Conservation (phyloP, 2,888 invertebrate species). For the Papilio elwesi region DNA sequence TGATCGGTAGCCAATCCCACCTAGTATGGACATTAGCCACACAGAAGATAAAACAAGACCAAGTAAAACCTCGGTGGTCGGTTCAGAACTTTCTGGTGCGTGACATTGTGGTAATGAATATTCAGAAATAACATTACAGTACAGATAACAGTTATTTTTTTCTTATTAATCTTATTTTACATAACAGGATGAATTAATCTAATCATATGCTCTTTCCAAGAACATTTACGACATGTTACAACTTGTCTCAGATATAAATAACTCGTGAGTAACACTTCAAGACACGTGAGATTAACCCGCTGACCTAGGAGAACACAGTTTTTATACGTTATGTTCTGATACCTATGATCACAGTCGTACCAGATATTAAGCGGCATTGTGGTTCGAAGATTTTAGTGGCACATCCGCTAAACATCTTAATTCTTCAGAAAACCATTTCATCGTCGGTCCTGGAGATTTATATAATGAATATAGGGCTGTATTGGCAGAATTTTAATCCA, state of each 20-base stretch:
- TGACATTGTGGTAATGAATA: constrained; percentile 15
- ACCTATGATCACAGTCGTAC: too few relatives aligned
- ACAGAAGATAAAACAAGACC: constrained; percentile 24
- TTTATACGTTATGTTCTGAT: background rate
- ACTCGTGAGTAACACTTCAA: background rate
- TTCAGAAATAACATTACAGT: background rate
- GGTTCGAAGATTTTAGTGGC: too few relatives aligned
- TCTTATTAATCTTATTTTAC: too few relatives aligned
- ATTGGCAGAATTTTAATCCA: too few relatives aligned
- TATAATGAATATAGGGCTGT: too few relatives aligned
- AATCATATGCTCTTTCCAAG: background rate
- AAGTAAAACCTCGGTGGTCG: background rate
- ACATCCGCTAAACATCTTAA: too few relatives aligned
- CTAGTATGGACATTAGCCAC: constrained; percentile 36
- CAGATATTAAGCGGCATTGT: too few relatives aligned
- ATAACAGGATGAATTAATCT: background rate
- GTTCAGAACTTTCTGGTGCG: constrained; percentile 18
- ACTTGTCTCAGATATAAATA: background rate
- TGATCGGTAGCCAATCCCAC: constrained; percentile 39
- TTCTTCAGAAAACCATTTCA: too few relatives aligned
- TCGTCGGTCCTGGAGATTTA: too few relatives aligned
- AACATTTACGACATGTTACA: background rate
- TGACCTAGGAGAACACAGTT: background rate
- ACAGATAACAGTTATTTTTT: too few relatives aligned
- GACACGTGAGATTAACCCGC: background rate